Conservation (phyloP, 2,797 vertebrate genomes). For the Lateolabrax maculatus region DNA sequence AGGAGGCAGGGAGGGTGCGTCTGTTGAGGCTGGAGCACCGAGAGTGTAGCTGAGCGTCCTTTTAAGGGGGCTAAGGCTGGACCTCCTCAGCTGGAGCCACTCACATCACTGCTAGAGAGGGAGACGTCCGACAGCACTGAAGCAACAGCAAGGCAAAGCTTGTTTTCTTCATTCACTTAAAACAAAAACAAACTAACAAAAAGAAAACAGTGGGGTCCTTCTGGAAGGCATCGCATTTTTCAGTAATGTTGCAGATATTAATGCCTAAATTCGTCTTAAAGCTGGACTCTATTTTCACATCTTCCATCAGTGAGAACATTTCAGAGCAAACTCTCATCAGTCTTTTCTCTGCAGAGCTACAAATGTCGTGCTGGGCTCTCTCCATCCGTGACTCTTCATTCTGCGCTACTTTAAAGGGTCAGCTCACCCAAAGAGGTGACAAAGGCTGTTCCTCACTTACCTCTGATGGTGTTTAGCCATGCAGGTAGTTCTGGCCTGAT, state of each 20-base stretch:
- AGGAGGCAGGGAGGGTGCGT: neutral
- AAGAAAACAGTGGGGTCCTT: neutral
- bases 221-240: constrained; percentile 51
- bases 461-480: neutral
- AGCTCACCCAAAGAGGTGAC: neutral
- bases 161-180: constrained; percentile 48
- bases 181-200: constrained; percentile 2
- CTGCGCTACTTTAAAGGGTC: neutral
- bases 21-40: constrained; percentile 50
- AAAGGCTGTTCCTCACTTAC: neutral
- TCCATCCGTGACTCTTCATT: neutral
- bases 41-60: constrained; percentile 65
- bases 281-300: neutral
- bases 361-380: neutral
- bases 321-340: constrained; percentile 31
- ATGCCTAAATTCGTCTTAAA: neutral
- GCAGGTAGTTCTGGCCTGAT: neutral
- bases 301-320: neutral
- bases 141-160: constrained; percentile 69
- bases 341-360: neutral
- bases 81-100: constrained; percentile 64
- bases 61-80: constrained; percentile 74
- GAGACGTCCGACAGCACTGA: constrained; percentile 47
- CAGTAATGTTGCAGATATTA: constrained; percentile 1
- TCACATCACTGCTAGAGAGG: constrained; percentile 39